Conservation (phyloP, 2,888 invertebrate genomes). For the Orchestes rusci region DNA sequence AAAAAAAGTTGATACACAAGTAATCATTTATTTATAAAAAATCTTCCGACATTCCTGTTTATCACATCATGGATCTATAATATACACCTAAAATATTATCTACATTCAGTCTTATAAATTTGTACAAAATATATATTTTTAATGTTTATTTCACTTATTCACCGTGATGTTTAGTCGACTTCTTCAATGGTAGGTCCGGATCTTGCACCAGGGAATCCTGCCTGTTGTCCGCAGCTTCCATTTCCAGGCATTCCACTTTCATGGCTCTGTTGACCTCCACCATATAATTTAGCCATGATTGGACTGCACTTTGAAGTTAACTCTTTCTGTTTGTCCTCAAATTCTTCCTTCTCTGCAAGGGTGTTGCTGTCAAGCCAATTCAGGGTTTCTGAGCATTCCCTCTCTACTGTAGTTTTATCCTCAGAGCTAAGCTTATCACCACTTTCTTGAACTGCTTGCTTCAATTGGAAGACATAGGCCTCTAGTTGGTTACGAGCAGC, state of each 20-base stretch:
- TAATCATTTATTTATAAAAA: no score
- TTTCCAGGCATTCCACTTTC: conserved; percentile 8
- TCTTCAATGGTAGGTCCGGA: conserved; percentile 38
- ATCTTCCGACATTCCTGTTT: no score
- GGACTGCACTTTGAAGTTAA: conserved; percentile 45
- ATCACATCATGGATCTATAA: no score
- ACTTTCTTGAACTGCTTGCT: conserved; percentile 58
- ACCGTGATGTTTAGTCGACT: conserved; percentile 35
- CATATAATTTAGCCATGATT: conserved; percentile 54
- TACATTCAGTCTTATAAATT: no score
- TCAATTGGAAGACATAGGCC: conserved; percentile 59
- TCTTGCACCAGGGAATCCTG: not conserved
- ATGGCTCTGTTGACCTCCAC: conserved; percentile 10
- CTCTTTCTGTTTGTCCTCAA: conserved; percentile 52
- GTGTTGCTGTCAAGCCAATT: conserved; percentile 63
- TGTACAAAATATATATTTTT: no score
- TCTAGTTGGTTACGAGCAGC: conserved; percentile 66
- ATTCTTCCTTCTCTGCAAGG: conserved; percentile 58
- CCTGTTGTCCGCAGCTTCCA: conserved; percentile 26
- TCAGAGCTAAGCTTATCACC: conserved; percentile 54
- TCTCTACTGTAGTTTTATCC: conserved; percentile 41
- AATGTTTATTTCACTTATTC: not conserved
- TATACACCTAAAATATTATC: no score
- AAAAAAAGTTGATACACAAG: no score
- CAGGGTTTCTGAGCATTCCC: conserved; percentile 53